Evolutionary conservation across 2,797 vertebrate species (phyloP).

Genomic region (Furcifer pardalis): DNA sequence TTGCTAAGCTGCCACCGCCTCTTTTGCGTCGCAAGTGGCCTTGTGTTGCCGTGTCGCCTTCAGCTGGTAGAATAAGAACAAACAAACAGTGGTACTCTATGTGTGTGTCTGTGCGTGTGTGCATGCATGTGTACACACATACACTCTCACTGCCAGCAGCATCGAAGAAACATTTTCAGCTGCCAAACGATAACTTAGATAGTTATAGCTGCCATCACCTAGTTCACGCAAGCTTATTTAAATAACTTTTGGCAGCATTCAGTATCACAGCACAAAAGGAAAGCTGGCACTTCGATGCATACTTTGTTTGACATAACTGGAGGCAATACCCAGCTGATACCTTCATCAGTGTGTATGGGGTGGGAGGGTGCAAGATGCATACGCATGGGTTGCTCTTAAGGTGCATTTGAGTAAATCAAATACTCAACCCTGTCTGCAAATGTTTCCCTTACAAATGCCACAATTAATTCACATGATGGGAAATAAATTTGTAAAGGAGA

Average conservation of each 20-base stretch:
- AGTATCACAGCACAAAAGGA: slow-evolving; percentile 84
- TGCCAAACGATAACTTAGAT: slow-evolving; percentile 85
- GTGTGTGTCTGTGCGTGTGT: slow-evolving; percentile 44
- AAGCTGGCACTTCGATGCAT: slow-evolving; percentile 81
- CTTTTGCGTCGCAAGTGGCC: slow-evolving; percentile 71
- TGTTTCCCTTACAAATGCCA: slow-evolving; percentile 13
- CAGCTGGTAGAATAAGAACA: slow-evolving; percentile 80
- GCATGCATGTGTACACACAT: slow-evolving; percentile 44
- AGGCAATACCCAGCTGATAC: slow-evolving; percentile 85
- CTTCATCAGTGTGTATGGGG: slow-evolving; percentile 74
- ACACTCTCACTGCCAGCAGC: slow-evolving; percentile 71
- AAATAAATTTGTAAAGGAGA: slow-evolving; percentile 66
- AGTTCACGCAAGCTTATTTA: slow-evolving; percentile 83
- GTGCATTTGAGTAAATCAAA: slow-evolving; percentile 73
- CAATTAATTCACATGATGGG: slow-evolving; percentile 70
- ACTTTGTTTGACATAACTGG: slow-evolving; percentile 87
- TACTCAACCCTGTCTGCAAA: slow-evolving; percentile 47
- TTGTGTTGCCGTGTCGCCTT: slow-evolving; percentile 67
- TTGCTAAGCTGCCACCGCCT: slow-evolving; percentile 72
- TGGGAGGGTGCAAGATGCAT: slow-evolving; percentile 69
- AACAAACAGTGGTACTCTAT: slow-evolving; percentile 75
- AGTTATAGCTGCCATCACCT: slow-evolving; percentile 86
- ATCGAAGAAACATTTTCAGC: slow-evolving; percentile 78
- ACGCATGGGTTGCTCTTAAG: slow-evolving; percentile 76
- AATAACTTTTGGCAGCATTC: slow-evolving; percentile 84